A percentile compares a stretch with the other conserved stretches of the same genome.
These are phyloP conservation scores for Boloria selene DNA, from an alignment of 2,888 invertebrate species.

Conservation along the genomic window DNA sequence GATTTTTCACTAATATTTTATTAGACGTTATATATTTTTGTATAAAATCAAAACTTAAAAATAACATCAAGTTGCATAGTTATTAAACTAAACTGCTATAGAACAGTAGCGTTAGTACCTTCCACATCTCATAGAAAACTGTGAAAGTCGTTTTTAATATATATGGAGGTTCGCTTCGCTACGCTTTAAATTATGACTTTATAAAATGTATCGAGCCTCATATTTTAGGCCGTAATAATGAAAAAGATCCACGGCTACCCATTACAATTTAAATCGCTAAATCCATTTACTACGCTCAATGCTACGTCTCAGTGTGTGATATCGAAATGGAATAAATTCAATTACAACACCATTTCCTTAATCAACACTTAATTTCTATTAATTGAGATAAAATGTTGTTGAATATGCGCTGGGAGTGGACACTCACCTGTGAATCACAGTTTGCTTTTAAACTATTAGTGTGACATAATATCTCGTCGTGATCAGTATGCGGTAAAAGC, in stretches of 20 bases:
- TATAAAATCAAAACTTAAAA: no score
- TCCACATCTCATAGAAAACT: background rate
- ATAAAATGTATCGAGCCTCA: conserved; percentile 64
- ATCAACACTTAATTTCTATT: conserved; percentile 44
- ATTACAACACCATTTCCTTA: conserved; percentile 38
- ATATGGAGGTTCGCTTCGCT: conserved; percentile 55
- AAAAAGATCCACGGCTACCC: conserved; percentile 51
- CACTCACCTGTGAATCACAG: conserved; percentile 32
- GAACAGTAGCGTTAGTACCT: conserved; percentile 21
- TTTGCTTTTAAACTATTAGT: conserved; percentile 32
- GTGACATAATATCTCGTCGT: conserved; percentile 36
- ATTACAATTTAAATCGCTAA: conserved; percentile 57
- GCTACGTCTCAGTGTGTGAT: conserved; percentile 34
- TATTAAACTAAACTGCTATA: background rate
- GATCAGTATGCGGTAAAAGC: conserved; percentile 33
- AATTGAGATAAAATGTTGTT: conserved; percentile 41
- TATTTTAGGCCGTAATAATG: conserved; percentile 67
- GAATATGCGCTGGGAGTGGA: conserved; percentile 29
- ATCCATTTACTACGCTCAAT: conserved; percentile 63
- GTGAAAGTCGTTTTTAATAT: background rate
- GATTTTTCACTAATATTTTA: no score
- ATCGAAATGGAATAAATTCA: conserved; percentile 39
- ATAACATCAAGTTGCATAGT: no score
- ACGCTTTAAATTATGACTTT: conserved; percentile 69
- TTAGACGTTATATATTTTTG: no score